Conservation (phyloP, 2,888 invertebrate genomes). For the Ophion ventricosus region DNA sequence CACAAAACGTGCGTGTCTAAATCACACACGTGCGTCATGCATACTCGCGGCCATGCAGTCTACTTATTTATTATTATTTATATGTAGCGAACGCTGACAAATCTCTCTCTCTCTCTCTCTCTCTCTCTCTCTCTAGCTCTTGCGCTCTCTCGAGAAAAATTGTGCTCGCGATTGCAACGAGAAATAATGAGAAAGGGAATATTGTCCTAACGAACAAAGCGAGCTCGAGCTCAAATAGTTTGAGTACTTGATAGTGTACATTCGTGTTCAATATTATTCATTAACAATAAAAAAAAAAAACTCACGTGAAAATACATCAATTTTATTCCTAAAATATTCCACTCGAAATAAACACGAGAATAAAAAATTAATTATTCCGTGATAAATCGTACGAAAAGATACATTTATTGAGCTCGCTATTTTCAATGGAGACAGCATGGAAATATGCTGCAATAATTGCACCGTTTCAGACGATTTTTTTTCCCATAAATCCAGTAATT, state of each 20-base stretch:
- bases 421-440: too few relatives aligned
- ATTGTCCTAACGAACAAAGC: conserved; percentile 51
- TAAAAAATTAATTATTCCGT: too few relatives aligned
- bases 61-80: conserved; percentile 43
- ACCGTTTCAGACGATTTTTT: neutral
- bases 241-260: neutral
- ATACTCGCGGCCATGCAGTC: conserved; percentile 1
- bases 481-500: neutral
- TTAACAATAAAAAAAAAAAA: neutral
- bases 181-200: conserved; percentile 58
- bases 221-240: neutral
- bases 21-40: conserved; percentile 52
- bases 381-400: too few relatives aligned
- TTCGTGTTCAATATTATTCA: neutral
- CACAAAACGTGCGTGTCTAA: conserved; percentile 58
- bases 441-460: neutral
- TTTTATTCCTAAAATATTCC: too few relatives aligned
- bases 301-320: too few relatives aligned
- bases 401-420: too few relatives aligned
- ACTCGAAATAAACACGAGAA: too few relatives aligned
- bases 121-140: neutral
- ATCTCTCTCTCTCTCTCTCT: neutral
- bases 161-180: conserved; percentile 15
- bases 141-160: neutral
- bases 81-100: conserved; percentile 7